These are phyloP conservation scores for Tanypteryx hageni DNA, from an alignment of 2,888 invertebrate species.

Conservation along the genomic window DNA sequence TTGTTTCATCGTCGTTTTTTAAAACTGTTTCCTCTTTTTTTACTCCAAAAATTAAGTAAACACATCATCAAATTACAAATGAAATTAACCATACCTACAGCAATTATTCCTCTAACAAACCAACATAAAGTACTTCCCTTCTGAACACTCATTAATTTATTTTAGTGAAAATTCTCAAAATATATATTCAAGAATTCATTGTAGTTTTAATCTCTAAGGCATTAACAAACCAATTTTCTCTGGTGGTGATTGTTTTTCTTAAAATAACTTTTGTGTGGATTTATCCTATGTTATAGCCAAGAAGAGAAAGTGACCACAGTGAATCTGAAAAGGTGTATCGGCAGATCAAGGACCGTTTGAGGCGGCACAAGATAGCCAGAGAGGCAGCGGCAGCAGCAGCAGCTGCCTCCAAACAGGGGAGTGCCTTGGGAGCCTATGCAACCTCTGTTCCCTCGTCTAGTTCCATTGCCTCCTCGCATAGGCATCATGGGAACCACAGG, in stretches of 20 bases:
- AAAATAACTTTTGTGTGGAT: not conserved
- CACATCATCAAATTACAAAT: slow-evolving; percentile 32
- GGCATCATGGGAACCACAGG: slow-evolving; percentile 52
- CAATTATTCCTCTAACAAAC: not conserved
- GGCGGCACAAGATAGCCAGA: slow-evolving; percentile 79
- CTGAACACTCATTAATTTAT: not conserved
- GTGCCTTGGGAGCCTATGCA: slow-evolving; percentile 17
- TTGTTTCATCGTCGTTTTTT: not conserved
- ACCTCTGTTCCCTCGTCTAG: not conserved
- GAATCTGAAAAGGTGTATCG: slow-evolving; percentile 84
- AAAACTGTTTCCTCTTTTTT: not conserved
- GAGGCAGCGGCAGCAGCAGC: slow-evolving; percentile 29
- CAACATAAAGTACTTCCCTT: not conserved
- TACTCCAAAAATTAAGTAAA: slow-evolving; percentile 61
- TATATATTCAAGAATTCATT: not conserved
- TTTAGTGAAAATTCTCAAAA: not conserved
- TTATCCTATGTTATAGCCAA: slow-evolving; percentile 79
- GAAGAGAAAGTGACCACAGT: slow-evolving; percentile 87
- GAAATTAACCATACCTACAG: slow-evolving; percentile 53
- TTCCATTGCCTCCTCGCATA: not conserved
- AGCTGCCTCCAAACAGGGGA: slow-evolving; percentile 55
- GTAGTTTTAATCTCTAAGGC: not conserved
- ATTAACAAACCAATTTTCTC: not conserved
- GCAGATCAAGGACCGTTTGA: slow-evolving; percentile 87
- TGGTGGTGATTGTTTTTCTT: not conserved